phyloP scores from a whole-genome alignment of 2,888 invertebrate species.

The Xestobium rufovillosum region DNA sequence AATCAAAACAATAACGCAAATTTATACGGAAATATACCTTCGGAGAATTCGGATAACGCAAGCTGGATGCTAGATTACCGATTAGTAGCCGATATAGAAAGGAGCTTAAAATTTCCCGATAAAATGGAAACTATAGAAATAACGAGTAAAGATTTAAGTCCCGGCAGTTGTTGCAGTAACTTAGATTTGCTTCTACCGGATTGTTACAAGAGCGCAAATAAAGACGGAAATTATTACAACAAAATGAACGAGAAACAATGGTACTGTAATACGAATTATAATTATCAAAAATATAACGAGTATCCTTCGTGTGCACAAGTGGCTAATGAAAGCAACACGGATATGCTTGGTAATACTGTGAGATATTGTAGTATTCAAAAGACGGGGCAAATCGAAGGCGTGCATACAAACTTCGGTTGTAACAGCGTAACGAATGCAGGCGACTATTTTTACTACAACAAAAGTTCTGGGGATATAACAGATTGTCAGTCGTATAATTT shows the following conservation, averaged over 20 bases:
- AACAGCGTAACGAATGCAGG: constrained; percentile 19
- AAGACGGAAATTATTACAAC: constrained; percentile 25
- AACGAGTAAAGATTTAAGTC: constrained; percentile 36
- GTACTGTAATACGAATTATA: constrained; percentile 26
- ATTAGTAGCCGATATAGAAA: constrained; percentile 23
- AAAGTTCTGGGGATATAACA: constrained; percentile 7
- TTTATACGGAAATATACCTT: constrained; percentile 14
- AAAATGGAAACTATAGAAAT: constrained; percentile 37
- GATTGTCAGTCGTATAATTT: background rate
- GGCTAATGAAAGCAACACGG: constrained; percentile 19
- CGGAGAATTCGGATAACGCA: constrained; percentile 20
- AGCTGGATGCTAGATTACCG: constrained; percentile 26
- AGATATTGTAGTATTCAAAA: constrained; percentile 33
- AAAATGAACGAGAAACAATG: constrained; percentile 25
- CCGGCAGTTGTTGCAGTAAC: constrained; percentile 35
- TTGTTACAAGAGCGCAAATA: constrained; percentile 29
- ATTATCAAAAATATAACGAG: constrained; percentile 31
- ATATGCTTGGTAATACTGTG: constrained; percentile 21
- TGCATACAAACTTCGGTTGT: constrained; percentile 17
- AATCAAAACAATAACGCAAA: constrained; percentile 20
- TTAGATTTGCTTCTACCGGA: constrained; percentile 32
- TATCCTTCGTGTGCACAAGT: constrained; percentile 37
- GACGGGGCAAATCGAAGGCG: constrained; percentile 21
- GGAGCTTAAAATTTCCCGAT: constrained; percentile 28
- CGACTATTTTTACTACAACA: constrained; percentile 11